Evolutionary conservation across 2,888 invertebrate species (phyloP).

Genomic region (Sclerodermus sp.): DNA sequence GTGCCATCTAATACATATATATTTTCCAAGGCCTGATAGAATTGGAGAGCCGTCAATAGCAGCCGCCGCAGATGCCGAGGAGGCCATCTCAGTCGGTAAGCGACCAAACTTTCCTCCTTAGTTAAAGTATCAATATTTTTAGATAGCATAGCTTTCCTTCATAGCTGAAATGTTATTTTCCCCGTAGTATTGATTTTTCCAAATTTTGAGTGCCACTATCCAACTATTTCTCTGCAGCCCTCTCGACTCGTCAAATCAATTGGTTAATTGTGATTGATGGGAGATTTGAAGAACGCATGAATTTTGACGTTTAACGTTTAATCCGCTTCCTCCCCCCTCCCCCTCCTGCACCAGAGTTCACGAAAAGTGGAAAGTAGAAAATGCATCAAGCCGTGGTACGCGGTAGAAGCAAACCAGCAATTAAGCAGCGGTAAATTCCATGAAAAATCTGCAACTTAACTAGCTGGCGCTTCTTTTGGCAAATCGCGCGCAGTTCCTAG

Average conservation of each 20-base stretch:
- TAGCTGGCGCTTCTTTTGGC: slow-evolving; percentile 33
- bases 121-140: slow-evolving; percentile 54
- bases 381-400: slow-evolving; percentile 36
- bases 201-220: too few species aligned
- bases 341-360: too few species aligned
- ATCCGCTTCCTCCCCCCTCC: too few species aligned
- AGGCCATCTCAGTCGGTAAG: slow-evolving; percentile 9
- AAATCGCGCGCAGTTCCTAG: too few species aligned
- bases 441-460: slow-evolving; percentile 41
- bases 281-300: too few species aligned
- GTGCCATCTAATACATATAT: slow-evolving; percentile 42
- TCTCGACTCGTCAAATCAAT: too few species aligned
- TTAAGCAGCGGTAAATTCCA: slow-evolving; percentile 38
- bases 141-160: slow-evolving; percentile 39
- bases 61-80: slow-evolving; percentile 40
- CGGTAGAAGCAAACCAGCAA: slow-evolving; percentile 41
- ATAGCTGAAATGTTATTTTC: slow-evolving; percentile 41
- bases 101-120: slow-evolving; percentile 48
- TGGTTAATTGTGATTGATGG: too few species aligned
- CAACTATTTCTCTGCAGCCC: too few species aligned
- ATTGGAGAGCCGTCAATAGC: slow-evolving; percentile 49
- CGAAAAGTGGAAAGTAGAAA: slow-evolving; percentile 23
- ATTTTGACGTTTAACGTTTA: too few species aligned
- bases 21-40: slow-evolving; percentile 37
- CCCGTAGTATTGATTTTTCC: too few species aligned